These are phyloP conservation scores for Phortica okadai DNA, from an alignment of 2,888 invertebrate species.

Conservation along the genomic window DNA sequence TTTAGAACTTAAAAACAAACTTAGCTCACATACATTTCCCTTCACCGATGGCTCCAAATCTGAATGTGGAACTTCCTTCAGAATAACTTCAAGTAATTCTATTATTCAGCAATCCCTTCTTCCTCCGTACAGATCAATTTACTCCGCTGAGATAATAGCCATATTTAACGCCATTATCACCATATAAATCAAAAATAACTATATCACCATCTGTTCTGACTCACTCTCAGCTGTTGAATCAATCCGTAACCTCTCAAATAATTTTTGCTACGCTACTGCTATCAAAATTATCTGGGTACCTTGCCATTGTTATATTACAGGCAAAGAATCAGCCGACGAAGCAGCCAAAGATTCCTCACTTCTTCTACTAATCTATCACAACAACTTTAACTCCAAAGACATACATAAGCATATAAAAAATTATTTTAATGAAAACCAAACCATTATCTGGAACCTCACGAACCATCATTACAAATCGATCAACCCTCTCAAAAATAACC, in stretches of 20 bases:
- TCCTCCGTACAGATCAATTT: neutral
- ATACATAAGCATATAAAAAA: too few relatives aligned
- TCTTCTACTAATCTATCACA: too few relatives aligned
- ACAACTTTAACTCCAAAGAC: too few relatives aligned
- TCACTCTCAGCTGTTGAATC: neutral
- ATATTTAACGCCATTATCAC: neutral
- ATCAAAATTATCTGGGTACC: too few relatives aligned
- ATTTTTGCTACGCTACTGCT: neutral
- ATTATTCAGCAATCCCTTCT: neutral
- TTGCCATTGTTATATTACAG: too few relatives aligned
- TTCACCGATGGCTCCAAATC: neutral
- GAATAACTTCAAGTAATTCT: neutral
- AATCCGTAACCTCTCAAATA: neutral
- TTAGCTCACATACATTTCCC: neutral
- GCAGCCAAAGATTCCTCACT: too few relatives aligned
- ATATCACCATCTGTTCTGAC: neutral
- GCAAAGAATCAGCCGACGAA: too few relatives aligned
- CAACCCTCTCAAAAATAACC: too few relatives aligned
- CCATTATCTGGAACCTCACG: too few relatives aligned
- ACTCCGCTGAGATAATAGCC: conserved; percentile 9
- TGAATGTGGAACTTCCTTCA: neutral
- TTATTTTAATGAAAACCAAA: too few relatives aligned
- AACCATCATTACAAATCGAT: too few relatives aligned
- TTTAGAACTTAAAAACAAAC: too few relatives aligned
- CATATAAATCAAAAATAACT: neutral